A percentile compares a stretch with the other conserved stretches of the same genome.
These are phyloP conservation scores for Lophotis ruficrista DNA, from an alignment of 2,113 vertebrate species.

Conservation along the genomic window DNA sequence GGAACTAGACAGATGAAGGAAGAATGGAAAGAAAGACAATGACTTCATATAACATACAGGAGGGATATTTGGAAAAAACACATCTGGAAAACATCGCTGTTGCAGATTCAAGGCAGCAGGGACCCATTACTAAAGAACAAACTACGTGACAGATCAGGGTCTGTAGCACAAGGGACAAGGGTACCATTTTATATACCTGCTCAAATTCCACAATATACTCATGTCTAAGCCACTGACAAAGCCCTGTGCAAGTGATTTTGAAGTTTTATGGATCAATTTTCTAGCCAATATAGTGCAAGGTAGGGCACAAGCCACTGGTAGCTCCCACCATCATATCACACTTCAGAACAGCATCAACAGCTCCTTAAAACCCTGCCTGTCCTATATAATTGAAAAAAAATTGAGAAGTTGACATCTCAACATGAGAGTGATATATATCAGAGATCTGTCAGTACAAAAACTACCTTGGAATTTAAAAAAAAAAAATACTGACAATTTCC, in stretches of 20 bases:
- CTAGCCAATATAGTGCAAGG: not conserved
- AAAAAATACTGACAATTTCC: not conserved
- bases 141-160: not conserved
- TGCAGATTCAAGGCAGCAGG: not conserved
- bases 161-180: not conserved
- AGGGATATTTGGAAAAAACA: not conserved
- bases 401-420: not conserved
- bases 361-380: constrained; percentile 24
- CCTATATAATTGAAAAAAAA: not conserved
- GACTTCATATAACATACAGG: not conserved
- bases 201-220: not conserved
- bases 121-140: not conserved
- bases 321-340: not conserved
- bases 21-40: not conserved
- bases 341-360: not conserved
- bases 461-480: not conserved
- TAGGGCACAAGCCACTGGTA: not conserved
- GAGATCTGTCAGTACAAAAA: constrained; percentile 16
- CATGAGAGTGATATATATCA: constrained; percentile 27
- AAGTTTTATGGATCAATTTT: constrained; percentile 46
- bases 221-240: not conserved
- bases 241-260: not conserved
- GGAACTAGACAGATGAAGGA: not conserved
- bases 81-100: not conserved
- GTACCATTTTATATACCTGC: not conserved